Conservation (phyloP, 2,113 vertebrate species). For the Dissostichus mawsoni region DNA sequence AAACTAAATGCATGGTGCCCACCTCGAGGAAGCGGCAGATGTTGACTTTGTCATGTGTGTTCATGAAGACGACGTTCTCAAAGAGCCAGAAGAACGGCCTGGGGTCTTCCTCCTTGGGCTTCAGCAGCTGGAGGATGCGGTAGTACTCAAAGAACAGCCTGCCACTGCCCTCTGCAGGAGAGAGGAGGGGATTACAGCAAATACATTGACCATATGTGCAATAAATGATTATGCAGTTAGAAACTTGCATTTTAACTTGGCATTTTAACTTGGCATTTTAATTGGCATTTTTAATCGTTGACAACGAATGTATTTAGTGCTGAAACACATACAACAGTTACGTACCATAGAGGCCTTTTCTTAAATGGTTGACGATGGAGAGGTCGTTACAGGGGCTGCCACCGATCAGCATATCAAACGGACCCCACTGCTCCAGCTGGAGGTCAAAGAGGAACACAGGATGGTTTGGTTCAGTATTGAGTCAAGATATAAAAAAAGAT, state of each 20-base stretch:
- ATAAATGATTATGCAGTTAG: too few relatives aligned
- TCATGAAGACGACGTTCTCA: conserved; percentile 95
- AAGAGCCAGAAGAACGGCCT: conserved; percentile 96
- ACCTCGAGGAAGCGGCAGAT: conserved; percentile 97
- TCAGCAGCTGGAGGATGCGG: conserved; percentile 90
- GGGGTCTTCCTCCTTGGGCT: conserved; percentile 89
- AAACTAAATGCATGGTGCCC: neutral
- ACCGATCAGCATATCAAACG: conserved; percentile 95
- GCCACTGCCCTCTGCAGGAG: conserved; percentile 89
- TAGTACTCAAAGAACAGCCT: conserved; percentile 95
- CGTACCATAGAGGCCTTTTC: conserved; percentile 94
- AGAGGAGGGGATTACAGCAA: neutral
- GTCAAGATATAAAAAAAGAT: too few relatives aligned
- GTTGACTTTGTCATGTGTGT: conserved; percentile 88
- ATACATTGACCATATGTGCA: neutral
- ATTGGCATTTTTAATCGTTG: neutral
- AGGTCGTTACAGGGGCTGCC: conserved; percentile 95
- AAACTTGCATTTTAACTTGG: neutral
- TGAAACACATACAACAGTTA: neutral
- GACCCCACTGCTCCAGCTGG: conserved; percentile 92
- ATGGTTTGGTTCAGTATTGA: neutral
- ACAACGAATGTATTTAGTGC: neutral
- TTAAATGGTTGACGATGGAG: conserved; percentile 89
- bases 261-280: neutral
- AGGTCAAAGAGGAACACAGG: neutral